These are phyloP conservation scores for Drosophila quadrilineata DNA, from an alignment of 1,140 invertebrate species.

Conservation along the genomic window DNA sequence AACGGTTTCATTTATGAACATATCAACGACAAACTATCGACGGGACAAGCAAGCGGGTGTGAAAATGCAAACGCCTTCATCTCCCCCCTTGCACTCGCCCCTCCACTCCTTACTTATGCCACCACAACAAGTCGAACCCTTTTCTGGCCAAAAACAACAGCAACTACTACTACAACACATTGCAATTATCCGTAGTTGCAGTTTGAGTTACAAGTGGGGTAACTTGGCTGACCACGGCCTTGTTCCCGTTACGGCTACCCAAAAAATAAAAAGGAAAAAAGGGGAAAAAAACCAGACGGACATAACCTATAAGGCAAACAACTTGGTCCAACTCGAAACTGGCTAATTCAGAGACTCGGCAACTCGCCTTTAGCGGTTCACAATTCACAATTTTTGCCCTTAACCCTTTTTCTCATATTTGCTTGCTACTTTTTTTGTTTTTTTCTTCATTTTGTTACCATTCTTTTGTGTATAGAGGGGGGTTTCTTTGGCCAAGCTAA, in stretches of 20 bases:
- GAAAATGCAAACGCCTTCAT: conserved; percentile 70
- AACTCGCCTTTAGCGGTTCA: conserved; percentile 57
- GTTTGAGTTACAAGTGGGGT: conserved; percentile 41
- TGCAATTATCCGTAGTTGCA: conserved; percentile 55
- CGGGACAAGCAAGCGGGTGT: conserved; percentile 67
- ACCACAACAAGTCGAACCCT: conserved; percentile 8
- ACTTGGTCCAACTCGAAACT: too few relatives aligned
- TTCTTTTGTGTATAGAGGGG: too few relatives aligned
- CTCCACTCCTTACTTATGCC: background rate
- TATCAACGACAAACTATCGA: conserved; percentile 18
- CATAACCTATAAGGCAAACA: conserved; percentile 25
- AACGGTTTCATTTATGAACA: conserved; percentile 44
- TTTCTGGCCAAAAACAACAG: conserved; percentile 3
- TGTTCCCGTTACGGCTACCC: conserved; percentile 14
- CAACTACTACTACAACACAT: conserved; percentile 25
- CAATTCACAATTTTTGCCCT: conserved; percentile 27
- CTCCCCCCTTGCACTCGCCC: conserved; percentile 10
- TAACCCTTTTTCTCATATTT: conserved; percentile 28
- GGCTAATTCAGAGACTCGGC: too few relatives aligned
- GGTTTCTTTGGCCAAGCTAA: conserved; percentile 65
- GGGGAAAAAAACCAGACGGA: background rate
- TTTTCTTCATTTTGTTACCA: background rate
- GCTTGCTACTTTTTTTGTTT: background rate
- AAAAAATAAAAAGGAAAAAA: conserved; percentile 4
- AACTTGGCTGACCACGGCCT: conserved; percentile 10